Conservation (phyloP, 2,113 vertebrate species). For the Actinemys pallida region DNA sequence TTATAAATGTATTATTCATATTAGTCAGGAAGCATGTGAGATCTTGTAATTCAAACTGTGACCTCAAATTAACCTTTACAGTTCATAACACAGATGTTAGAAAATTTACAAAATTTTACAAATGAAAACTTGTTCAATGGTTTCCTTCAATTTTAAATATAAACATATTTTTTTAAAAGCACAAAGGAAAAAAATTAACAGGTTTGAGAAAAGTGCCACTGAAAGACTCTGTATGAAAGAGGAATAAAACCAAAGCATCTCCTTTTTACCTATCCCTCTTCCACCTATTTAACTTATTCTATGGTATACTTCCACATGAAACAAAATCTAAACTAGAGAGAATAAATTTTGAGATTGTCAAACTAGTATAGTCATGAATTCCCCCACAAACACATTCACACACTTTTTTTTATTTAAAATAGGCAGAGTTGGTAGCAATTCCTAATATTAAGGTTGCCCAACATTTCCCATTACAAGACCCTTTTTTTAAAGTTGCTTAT, state of each 20-base stretch:
- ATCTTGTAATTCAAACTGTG: not conserved
- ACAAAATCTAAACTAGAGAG: not conserved
- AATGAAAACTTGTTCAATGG: not conserved
- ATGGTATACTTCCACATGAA: not conserved
- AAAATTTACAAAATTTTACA: not conserved
- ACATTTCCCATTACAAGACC: not conserved
- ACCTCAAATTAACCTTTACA: not conserved
- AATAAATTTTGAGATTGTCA: not conserved
- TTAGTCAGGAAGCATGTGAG: not conserved
- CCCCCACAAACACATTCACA: not conserved
- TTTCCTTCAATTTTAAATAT: not conserved
- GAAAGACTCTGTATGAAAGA: not conserved
- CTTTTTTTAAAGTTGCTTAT: not conserved
- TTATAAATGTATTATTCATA: not conserved
- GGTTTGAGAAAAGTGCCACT: not conserved
- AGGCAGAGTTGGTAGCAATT: not conserved
- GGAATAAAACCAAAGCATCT: not conserved
- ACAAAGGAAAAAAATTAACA: not conserved
- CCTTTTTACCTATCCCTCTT: not conserved
- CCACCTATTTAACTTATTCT: not conserved
- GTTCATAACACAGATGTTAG: not conserved
- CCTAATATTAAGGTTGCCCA: not conserved
- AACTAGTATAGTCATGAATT: not conserved
- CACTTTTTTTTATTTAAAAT: not conserved
- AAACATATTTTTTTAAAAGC: not conserved